Base-by-base conservation (phyloP, 37 sponge, comb jelly and placozoan genomes). In the Petrosia ficiformis region DNA sequence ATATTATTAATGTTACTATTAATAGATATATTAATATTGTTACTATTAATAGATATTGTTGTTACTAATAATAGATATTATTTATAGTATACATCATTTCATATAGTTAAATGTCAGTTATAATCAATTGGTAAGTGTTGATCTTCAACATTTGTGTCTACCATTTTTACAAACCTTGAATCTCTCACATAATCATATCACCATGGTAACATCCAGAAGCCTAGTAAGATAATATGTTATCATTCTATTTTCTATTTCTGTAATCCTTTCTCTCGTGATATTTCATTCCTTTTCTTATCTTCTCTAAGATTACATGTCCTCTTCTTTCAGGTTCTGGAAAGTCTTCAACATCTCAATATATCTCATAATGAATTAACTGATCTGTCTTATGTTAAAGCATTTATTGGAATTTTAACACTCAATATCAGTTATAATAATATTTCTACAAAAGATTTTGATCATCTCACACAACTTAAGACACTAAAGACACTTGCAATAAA, bases 141-240 rank as follows among this genome's bases (percentile, higher is more conserved):
- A 81, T 34, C 70, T 92, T 16, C 78, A 72, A 30, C 68, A 42
- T 57, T 77, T 92, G 74, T 83, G 85, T 39, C 75, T 92, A 6
- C 87, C 88, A 14, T 52, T 57, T 0, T 78, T 92, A 24, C 68
- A 68, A 68, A 80, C 64, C 42, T 69, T 92, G 64, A 66, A 76
- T 31, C 58, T 84, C 31, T 71, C 88, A 14, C 85, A 87, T 70
- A 92, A 92, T 74, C 10, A 31, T 26, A 87, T 92, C 40, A 24
- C 48, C 29, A 33, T 22, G 31, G 80, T 90, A 1, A 59, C 57
- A 22, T 39, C 54, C 73, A 70, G 77, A 33, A 71, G 43, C 16
- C 80, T 81, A 78, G 90, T 89, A 29, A 42, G 87, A 63, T 39
- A 36, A 32, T 8, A 60, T 10, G 21, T 14, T 32, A n/a, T n/a